A percentile compares a stretch with the other conserved stretches of the same genome.
Conservation (phyloP, 2,113 vertebrate genomes). For the Misgurnus mizolepis region DNA sequence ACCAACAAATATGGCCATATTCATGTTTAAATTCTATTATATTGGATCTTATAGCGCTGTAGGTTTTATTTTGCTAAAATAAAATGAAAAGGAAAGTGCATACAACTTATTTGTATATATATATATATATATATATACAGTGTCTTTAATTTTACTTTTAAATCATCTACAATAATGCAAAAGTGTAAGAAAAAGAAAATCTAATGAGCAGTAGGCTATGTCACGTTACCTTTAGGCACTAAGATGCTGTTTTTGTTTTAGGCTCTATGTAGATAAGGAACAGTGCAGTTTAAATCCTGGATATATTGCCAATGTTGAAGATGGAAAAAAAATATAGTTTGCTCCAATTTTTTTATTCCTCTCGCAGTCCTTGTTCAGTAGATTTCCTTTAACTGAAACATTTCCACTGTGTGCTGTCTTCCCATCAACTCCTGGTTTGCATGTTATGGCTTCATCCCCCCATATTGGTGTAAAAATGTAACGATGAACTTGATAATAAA, state of each 20-base stretch:
- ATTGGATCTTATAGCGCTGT: too few relatives aligned
- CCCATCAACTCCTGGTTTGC: background rate
- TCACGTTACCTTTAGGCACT: conserved; percentile 22
- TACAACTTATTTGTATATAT: too few relatives aligned
- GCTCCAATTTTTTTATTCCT: background rate
- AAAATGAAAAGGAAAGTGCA: too few relatives aligned
- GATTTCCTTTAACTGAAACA: background rate
- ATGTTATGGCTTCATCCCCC: background rate
- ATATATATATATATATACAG: too few relatives aligned
- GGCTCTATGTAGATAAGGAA: background rate
- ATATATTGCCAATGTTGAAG: background rate
- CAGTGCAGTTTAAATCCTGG: conserved; percentile 1
- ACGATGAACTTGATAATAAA: background rate
- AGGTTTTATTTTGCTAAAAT: too few relatives aligned
- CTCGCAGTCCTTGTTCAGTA: background rate
- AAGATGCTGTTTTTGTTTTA: background rate
- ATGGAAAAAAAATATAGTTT: background rate
- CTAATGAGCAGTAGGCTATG: too few relatives aligned
- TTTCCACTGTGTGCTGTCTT: background rate
- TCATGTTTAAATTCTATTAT: too few relatives aligned
- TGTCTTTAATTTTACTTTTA: too few relatives aligned
- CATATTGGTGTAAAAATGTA: background rate
- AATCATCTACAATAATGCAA: too few relatives aligned
- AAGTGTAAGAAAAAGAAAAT: too few relatives aligned
- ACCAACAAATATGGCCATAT: too few relatives aligned